Base-by-base conservation (phyloP, 2,113 vertebrate species). In the Mus pahari region DNA sequence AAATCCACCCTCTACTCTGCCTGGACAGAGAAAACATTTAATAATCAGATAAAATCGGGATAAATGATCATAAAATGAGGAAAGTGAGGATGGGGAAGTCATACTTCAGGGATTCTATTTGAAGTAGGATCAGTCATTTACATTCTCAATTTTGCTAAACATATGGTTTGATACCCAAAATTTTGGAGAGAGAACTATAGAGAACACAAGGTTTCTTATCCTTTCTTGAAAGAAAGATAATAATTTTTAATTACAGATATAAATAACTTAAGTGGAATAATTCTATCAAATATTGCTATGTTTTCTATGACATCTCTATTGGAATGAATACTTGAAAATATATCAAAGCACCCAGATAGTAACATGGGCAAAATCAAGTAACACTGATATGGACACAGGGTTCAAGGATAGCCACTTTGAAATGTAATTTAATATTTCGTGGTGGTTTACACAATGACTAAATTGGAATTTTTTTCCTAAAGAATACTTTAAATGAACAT, bases 171-270 rank as follows among this genome's bases (percentile, higher is more conserved):
- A 13, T 82, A 90, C 50, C 45, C 28, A 64, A 39, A 86, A 74
- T 74, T 89, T 1, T n/a, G 75, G 55, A 45, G 73, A 93, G 26
- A 83, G 0, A 42, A 64, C 39, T 42, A 16, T 4, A 13, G 24
- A 45, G 24, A 64, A 26, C 22, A 14, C 17, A 36, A 33, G 70
- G 8, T 1, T 55, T 62, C 89, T 95, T 16, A 94, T 39, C 3
- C 1, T 0, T 81, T 92, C 33, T 81, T 33, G 45, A 8, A 95
- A n/a, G 6, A 81, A 0, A 64, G 17, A 0, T 82, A 45, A 68
- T 19, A 95, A 89, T 3, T 86, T 92, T 91, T n/a, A 89, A 82
- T n/a, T 74, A 26, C 6, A 81, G 90, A 60, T 89, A 53, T n/a
- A 90, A 96, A 60, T 71, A 74, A 78, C 71, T 94, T 55, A 17